Evolutionary conservation across 1,140 invertebrate species (phyloP).

Genomic region (Sinonovacula constricta): DNA sequence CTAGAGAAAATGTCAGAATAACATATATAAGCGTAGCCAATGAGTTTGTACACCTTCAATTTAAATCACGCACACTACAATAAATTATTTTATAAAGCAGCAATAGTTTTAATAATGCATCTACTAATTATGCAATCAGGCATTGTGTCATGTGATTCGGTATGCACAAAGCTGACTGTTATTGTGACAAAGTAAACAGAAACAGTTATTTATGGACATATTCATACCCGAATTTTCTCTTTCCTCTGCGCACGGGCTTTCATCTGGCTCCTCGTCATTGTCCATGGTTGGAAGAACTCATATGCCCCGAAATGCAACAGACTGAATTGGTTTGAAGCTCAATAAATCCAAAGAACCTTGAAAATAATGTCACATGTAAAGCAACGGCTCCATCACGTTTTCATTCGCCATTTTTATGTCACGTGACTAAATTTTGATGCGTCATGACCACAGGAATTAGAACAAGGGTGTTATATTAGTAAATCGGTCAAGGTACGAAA

Average conservation of each 20-base stretch:
- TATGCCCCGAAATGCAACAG: conserved; percentile 14
- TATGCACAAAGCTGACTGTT: neutral
- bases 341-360: neutral
- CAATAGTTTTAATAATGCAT: too few relatives aligned
- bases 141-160: neutral
- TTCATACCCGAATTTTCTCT: neutral
- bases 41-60: too few relatives aligned
- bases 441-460: conserved; percentile 15
- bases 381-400: conserved; percentile 24
- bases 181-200: neutral
- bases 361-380: conserved; percentile 40
- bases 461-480: neutral
- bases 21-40: too few relatives aligned
- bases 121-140: too few relatives aligned
- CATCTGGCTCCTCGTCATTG: neutral
- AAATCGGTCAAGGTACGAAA: neutral
- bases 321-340: neutral
- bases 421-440: conserved; percentile 32
- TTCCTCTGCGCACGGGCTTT: conserved; percentile 20
- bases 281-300: conserved; percentile 11
- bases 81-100: too few relatives aligned
- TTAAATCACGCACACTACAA: too few relatives aligned
- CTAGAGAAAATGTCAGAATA: too few relatives aligned
- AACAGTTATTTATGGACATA: neutral
- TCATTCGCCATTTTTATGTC: conserved; percentile 44